Conservation (phyloP, 2,888 invertebrate species). For the Hylaea fasciaria region DNA sequence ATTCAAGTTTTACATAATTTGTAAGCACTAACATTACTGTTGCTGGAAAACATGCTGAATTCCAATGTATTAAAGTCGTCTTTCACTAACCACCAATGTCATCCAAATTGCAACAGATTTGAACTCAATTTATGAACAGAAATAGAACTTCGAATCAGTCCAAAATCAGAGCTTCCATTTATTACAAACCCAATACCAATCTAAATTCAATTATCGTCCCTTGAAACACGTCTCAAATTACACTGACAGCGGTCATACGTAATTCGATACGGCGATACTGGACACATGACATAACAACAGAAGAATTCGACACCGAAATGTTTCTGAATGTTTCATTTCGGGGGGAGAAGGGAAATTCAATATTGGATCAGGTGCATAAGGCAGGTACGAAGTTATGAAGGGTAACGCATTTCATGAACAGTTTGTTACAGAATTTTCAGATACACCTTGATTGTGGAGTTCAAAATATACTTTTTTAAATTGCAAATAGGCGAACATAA, state of each 20-base stretch:
- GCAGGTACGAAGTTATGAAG: slow-evolving; percentile 28
- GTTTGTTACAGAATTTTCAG: neutral
- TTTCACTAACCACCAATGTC: no score
- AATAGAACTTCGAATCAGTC: no score
- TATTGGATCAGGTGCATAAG: slow-evolving; percentile 35
- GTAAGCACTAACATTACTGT: no score
- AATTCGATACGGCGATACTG: slow-evolving; percentile 14
- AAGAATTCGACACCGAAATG: slow-evolving; percentile 59
- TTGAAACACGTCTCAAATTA: slow-evolving; percentile 2
- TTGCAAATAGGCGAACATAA: no score
- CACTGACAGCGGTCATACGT: neutral
- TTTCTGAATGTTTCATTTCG: slow-evolving; percentile 40
- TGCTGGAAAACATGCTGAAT: no score
- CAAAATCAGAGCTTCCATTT: no score
- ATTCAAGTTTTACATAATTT: neutral
- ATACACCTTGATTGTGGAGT: no score
- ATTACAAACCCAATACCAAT: no score
- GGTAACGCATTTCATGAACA: slow-evolving; percentile 10
- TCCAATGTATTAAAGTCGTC: no score
- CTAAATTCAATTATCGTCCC: neutral
- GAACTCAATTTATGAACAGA: no score
- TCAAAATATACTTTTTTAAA: no score
- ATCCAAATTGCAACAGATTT: no score
- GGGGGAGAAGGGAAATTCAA: slow-evolving; percentile 28
- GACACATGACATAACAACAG: slow-evolving; percentile 49